Base-by-base conservation (phyloP, 2,797 vertebrate genomes). In the Acanthurus lineatus region DNA sequence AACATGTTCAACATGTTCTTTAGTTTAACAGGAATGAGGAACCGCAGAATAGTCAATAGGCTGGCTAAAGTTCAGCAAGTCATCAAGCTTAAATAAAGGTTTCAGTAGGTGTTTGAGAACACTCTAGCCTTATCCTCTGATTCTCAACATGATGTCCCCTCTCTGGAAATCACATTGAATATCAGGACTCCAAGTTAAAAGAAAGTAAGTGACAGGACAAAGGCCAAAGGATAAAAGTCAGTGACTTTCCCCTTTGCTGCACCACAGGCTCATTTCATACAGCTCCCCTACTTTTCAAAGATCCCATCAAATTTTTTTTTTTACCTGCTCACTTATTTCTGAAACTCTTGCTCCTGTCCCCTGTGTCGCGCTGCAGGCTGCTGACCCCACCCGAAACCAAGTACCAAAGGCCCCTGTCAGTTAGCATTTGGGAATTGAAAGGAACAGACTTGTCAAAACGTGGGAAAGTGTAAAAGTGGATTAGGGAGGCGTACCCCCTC, bases 401-500 rank as follows among this genome's bases (percentile, higher is more conserved):
- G 22, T 76, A 57, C 85, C 57, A 88, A 87, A 86, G 70, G 77
- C 76, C 49, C 40, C 69, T 84, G 81, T 86, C 89, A 90, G 68
- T 88, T 85, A 85, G 84, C 76, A 85, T 88, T 92, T 88, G 73
- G 84, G 76, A 88, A 82, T 64, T 85, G 76, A 90, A 91, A 88
- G 82, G 78, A 80, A 84, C 76, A 79, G 78, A 84, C 82, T 79
- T 88, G 82, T 93, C 82, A 89, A 91, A 92, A 91, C 58, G 81
- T 87, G 81, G 87, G 87, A 85, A 89, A 82, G 82, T 88, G 74
- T 88, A 85, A 84, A 88, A 91, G 76, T 81, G 84, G 85, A 91
- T 92, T 91, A 88, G 70, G 73, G 73, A 83, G 71, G 65, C 53
- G 40, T 78, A 72, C 62, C 72, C 80, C 76, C 84, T 82, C 71